Percentiles rank a stretch among this genome's conserved stretches.
Conservation (phyloP, 1,140 invertebrate genomes). For the Drosophila miranda region DNA sequence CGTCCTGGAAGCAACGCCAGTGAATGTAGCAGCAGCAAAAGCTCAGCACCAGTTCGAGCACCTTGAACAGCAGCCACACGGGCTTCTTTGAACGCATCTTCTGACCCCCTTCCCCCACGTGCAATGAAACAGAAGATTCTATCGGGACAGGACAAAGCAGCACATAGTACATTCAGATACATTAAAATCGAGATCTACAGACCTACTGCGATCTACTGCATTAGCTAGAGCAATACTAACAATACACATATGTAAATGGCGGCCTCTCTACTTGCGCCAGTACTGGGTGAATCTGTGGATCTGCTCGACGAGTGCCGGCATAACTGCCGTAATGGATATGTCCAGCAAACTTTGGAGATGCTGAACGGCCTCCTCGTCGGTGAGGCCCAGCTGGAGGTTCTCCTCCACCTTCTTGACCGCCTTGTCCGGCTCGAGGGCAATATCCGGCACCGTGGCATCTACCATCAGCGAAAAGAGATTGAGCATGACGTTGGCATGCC, state of each 20-base stretch:
- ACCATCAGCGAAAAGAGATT: slow-evolving; percentile 99
- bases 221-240: slow-evolving; percentile 20
- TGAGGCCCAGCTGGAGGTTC: slow-evolving; percentile 95
- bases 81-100: slow-evolving; percentile 49
- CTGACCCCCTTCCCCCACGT: too few relatives aligned
- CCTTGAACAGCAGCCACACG: slow-evolving; percentile 55
- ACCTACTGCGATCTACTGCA: slow-evolving; percentile 2
- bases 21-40: slow-evolving; percentile 25
- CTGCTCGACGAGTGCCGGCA: slow-evolving; percentile 97
- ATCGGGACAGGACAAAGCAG: not conserved
- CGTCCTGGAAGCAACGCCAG: not conserved
- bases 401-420: slow-evolving; percentile 99
- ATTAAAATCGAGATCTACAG: slow-evolving; percentile 21
- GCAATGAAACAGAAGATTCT: not conserved
- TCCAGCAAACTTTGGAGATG: slow-evolving; percentile 97
- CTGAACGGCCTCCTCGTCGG: slow-evolving; percentile 98
- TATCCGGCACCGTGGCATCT: slow-evolving; percentile 99
- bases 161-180: slow-evolving; percentile 4
- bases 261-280: slow-evolving; percentile 87
- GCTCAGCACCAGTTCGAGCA: slow-evolving; percentile 39
- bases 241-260: not conserved
- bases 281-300: slow-evolving; percentile 98
- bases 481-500: slow-evolving; percentile 97
- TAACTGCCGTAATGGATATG: slow-evolving; percentile 96
- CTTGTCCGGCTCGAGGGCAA: slow-evolving; percentile 99